Evolutionary conservation across 1,140 invertebrate genomes (phyloP).

Genomic region (Diplogasteroides magnus): DNA sequence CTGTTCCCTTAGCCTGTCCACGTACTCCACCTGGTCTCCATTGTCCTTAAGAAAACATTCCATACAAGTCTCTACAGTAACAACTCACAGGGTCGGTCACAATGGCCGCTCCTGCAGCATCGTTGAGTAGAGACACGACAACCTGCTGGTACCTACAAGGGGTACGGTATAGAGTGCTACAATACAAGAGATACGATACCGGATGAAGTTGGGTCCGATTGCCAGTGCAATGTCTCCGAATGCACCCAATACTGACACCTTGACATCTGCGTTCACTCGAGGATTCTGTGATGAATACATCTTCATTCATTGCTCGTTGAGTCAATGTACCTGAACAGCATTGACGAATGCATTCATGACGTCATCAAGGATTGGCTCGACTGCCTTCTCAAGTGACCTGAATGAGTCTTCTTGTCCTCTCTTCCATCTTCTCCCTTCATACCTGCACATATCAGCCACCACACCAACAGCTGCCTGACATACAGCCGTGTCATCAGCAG

Average conservation of each 20-base stretch:
- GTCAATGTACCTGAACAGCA: neutral
- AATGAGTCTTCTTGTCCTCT: too few species aligned
- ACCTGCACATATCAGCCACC: constrained; percentile 45
- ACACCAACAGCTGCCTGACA: constrained; percentile 52
- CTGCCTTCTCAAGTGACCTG: constrained; percentile 43
- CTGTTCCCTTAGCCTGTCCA: constrained; percentile 43
- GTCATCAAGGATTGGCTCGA: constrained; percentile 41
- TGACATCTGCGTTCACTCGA: constrained; percentile 34
- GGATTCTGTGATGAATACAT: neutral
- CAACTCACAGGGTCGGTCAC: constrained; percentile 41
- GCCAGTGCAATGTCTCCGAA: constrained; percentile 54
- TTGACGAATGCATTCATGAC: constrained; percentile 28
- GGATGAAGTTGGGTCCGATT: constrained; percentile 40
- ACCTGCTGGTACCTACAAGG: constrained; percentile 41
- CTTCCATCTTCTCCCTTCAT: too few species aligned
- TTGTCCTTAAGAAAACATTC: constrained; percentile 48
- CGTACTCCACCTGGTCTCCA: constrained; percentile 48
- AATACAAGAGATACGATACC: too few species aligned
- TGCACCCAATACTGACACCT: constrained; percentile 42
- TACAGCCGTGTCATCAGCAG: constrained; percentile 42
- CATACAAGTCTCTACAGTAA: neutral
- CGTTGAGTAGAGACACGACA: constrained; percentile 38
- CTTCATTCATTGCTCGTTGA: constrained; percentile 1
- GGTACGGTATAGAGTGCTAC: too few species aligned
- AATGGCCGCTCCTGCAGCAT: constrained; percentile 45